These are phyloP conservation scores for Lampris incognitus DNA, from an alignment of 2,113 vertebrate species.

Conservation along the genomic window DNA sequence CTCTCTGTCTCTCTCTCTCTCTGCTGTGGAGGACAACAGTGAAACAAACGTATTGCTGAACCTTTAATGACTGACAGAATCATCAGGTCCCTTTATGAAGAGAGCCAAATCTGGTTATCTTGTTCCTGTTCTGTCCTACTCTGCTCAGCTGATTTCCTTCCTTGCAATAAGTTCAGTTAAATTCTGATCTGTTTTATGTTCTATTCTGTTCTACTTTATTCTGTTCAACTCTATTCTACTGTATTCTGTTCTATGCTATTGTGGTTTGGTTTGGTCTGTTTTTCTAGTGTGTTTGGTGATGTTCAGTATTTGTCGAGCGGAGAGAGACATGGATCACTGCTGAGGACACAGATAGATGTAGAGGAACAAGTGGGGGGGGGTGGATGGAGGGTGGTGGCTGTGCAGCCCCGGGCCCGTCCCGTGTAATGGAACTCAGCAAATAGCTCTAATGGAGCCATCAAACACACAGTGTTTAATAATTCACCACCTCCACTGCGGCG, in stretches of 20 bases:
- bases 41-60: too few species aligned
- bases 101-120: too few species aligned
- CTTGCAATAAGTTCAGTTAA: too few species aligned
- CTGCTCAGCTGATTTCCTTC: too few species aligned
- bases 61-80: too few species aligned
- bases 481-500: slow-evolving; percentile 11
- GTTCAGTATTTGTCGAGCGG: too few species aligned
- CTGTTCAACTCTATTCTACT: background rate
- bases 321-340: background rate
- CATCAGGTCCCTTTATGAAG: too few species aligned
- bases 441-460: slow-evolving; percentile 57
- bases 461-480: slow-evolving; percentile 35
- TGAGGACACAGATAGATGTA: background rate
- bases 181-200: too few species aligned
- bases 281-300: too few species aligned
- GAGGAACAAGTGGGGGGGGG: background rate
- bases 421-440: slow-evolving; percentile 13
- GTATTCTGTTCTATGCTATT: background rate
- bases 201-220: background rate
- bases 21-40: too few species aligned
- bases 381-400: background rate
- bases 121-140: too few species aligned
- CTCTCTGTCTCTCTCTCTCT: too few species aligned
- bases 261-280: background rate
- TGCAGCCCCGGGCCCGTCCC: slow-evolving; percentile 4